phyloP scores from a whole-genome alignment of 1,140 invertebrate species.

The Steinernema khuongi region DNA sequence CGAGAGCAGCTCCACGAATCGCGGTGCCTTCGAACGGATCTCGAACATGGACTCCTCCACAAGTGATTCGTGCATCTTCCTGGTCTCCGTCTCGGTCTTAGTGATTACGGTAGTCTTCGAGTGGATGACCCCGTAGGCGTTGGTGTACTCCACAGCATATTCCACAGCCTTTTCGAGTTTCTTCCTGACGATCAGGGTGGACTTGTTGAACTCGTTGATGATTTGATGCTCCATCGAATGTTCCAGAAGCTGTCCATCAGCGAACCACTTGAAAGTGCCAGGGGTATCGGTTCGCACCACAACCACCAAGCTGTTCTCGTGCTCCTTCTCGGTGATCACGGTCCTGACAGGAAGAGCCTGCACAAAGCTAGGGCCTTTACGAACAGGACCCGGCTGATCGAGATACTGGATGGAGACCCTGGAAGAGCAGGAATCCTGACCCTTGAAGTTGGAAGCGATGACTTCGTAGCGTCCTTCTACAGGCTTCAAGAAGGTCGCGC shows the following conservation, averaged over 20 bases:
- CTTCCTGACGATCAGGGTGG: constrained; percentile 25
- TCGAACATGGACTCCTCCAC: constrained; percentile 7
- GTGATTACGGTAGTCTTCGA: constrained; percentile 30
- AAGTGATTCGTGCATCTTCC: not conserved
- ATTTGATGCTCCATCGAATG: constrained; percentile 21
- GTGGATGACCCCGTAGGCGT: constrained; percentile 19
- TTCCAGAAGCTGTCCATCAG: constrained; percentile 35
- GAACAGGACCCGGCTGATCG: constrained; percentile 2
- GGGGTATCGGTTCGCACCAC: constrained; percentile 27
- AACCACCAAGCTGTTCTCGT: constrained; percentile 23
- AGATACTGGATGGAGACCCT: constrained; percentile 49
- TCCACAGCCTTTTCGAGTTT: not conserved
- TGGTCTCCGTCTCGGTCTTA: not conserved
- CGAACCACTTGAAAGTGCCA: constrained; percentile 43
- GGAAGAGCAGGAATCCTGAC: constrained; percentile 33
- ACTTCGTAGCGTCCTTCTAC: constrained; percentile 46
- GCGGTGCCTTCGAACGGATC: not conserved
- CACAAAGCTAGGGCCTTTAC: not conserved
- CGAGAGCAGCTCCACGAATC: constrained; percentile 26
- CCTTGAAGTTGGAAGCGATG: constrained; percentile 44
- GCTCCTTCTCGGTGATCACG: not conserved
- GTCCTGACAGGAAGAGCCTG: constrained; percentile 20
- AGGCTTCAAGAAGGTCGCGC: constrained; percentile 36
- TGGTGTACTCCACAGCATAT: constrained; percentile 32
- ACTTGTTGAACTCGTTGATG: constrained; percentile 17